Evolutionary conservation across 2,888 invertebrate species (phyloP).

Genomic region (Odontocerum albicorne): DNA sequence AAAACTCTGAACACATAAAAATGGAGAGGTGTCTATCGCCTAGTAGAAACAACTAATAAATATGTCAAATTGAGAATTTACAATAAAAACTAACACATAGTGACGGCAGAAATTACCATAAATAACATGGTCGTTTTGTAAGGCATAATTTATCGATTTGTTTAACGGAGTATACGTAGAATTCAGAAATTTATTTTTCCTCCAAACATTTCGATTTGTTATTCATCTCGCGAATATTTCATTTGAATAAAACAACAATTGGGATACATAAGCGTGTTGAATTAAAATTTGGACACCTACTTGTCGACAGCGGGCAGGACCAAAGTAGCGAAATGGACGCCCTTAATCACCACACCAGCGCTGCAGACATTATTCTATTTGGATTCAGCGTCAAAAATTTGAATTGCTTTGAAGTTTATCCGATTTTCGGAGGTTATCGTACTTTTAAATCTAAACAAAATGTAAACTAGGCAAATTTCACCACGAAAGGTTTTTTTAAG

Average conservation of each 20-base stretch:
- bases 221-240: constrained; percentile 24
- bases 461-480: no score
- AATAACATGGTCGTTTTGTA: constrained; percentile 21
- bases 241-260: constrained; percentile 19
- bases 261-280: not conserved
- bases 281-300: no score
- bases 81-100: constrained; percentile 11
- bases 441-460: no score
- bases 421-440: no score
- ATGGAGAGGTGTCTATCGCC: not conserved
- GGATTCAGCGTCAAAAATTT: no score
- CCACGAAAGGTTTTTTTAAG: no score
- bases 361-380: no score
- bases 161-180: constrained; percentile 12
- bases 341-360: no score
- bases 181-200: constrained; percentile 12
- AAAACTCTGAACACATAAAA: constrained; percentile 9
- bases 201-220: constrained; percentile 8
- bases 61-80: constrained; percentile 15
- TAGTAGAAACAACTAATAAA: constrained; percentile 8
- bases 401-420: no score
- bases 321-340: no score
- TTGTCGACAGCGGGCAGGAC: no score
- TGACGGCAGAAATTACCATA: constrained; percentile 23
- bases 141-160: constrained; percentile 30